Conservation (phyloP, 2,888 invertebrate genomes). For the Drepanosiphum platanoidis region DNA sequence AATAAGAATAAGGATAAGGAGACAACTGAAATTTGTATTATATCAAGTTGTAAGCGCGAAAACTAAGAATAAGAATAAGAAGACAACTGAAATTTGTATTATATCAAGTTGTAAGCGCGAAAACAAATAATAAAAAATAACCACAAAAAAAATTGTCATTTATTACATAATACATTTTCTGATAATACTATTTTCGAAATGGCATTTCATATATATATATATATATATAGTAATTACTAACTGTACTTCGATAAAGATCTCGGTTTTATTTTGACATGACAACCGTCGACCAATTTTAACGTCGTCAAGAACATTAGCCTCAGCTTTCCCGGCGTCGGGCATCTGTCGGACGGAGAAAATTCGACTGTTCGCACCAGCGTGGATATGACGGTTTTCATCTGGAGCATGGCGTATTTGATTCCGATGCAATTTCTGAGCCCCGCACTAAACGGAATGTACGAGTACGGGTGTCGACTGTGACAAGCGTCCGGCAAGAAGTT, state of each 20-base stretch:
- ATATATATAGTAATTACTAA: too few relatives aligned
- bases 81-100: too few relatives aligned
- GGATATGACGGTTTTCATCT: slow-evolving; percentile 63
- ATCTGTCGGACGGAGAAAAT: slow-evolving; percentile 43
- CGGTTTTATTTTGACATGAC: neutral
- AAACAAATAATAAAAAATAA: too few relatives aligned
- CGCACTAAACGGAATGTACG: slow-evolving; percentile 63
- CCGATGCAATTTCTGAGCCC: slow-evolving; percentile 64
- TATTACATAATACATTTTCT: too few relatives aligned
- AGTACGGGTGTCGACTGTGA: slow-evolving; percentile 61
- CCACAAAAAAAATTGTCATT: too few relatives aligned
- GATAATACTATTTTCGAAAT: too few relatives aligned
- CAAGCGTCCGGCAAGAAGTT: slow-evolving; percentile 63
- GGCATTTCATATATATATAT: too few relatives aligned
- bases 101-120: too few relatives aligned
- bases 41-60: too few relatives aligned
- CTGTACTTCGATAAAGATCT: neutral
- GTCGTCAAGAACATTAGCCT: neutral
- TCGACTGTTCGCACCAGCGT: slow-evolving; percentile 62
- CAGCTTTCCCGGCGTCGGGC: neutral
- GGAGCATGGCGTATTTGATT: slow-evolving; percentile 64
- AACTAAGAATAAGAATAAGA: too few relatives aligned
- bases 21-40: too few relatives aligned
- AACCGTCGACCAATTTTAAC: neutral
- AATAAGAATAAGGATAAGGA: too few relatives aligned